phyloP scores from a whole-genome alignment of 2,888 invertebrate species.

The Catocala sponsa region DNA sequence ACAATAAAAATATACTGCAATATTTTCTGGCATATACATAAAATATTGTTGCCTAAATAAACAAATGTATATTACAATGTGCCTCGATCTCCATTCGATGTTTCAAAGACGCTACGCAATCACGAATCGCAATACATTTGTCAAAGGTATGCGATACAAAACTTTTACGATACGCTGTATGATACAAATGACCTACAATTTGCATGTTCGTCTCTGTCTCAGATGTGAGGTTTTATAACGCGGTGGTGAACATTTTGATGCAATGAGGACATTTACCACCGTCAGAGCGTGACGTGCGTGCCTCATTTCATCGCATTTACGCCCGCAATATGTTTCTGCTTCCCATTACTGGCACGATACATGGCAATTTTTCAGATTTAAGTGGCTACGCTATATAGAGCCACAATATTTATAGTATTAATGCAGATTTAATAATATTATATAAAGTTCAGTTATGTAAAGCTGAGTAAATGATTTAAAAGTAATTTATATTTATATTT shows the following conservation, averaged over 20 bases:
- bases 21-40: no score
- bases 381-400: neutral
- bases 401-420: neutral
- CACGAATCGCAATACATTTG: no score
- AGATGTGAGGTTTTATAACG: slow-evolving; percentile 39
- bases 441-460: no score
- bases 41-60: no score
- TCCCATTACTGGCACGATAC: slow-evolving; percentile 41
- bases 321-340: slow-evolving; percentile 35
- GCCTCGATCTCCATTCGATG: no score
- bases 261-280: slow-evolving; percentile 22
- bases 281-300: slow-evolving; percentile 42
- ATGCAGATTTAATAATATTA: no score
- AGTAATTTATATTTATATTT: no score
- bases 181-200: slow-evolving; percentile 11
- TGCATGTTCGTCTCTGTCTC: slow-evolving; percentile 7
- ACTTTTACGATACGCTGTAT: neutral
- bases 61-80: no score
- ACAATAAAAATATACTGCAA: no score
- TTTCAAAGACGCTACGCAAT: no score
- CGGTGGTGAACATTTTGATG: slow-evolving; percentile 9
- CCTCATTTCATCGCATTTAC: slow-evolving; percentile 46
- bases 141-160: no score
- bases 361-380: slow-evolving; percentile 23
- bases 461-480: no score